Evolutionary conservation across 2,113 vertebrate genomes (phyloP).

Genomic region (Neolamprologus kungweensis): DNA sequence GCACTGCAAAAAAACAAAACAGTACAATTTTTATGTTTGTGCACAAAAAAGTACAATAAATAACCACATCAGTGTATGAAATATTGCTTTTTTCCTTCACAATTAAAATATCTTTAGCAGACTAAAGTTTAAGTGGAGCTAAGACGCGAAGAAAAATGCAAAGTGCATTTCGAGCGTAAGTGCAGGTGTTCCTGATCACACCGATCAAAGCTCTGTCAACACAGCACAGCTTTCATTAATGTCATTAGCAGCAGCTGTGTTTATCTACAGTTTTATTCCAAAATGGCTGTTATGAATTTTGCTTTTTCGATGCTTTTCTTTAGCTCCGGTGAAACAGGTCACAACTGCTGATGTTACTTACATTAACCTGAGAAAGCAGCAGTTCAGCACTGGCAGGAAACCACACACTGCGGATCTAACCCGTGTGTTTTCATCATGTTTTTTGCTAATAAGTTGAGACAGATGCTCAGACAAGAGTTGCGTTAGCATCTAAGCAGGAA

Average conservation of each 20-base stretch:
- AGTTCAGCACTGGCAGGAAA: neutral
- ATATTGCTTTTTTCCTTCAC: neutral
- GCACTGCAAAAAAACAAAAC: neutral
- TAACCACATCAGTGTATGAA: neutral
- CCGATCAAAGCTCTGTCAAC: neutral
- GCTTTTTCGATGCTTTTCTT: neutral
- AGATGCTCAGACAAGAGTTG: neutral
- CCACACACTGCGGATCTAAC: neutral
- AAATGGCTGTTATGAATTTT: neutral
- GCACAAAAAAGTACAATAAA: neutral
- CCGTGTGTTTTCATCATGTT: neutral
- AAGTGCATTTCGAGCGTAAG: neutral
- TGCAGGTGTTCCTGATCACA: neutral
- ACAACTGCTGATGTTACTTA: neutral
- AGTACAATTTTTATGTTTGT: neutral
- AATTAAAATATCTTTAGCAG: neutral
- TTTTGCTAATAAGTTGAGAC: neutral
- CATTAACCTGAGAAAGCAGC: neutral
- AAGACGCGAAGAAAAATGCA: neutral
- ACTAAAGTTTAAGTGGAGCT: neutral
- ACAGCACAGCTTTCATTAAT: neutral
- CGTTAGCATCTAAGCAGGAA: neutral
- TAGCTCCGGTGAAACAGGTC: neutral
- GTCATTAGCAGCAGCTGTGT: neutral
- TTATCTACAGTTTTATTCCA: neutral